These are phyloP conservation scores for Synanceia verrucosa DNA, from an alignment of 2,797 vertebrate species.

Conservation along the genomic window DNA sequence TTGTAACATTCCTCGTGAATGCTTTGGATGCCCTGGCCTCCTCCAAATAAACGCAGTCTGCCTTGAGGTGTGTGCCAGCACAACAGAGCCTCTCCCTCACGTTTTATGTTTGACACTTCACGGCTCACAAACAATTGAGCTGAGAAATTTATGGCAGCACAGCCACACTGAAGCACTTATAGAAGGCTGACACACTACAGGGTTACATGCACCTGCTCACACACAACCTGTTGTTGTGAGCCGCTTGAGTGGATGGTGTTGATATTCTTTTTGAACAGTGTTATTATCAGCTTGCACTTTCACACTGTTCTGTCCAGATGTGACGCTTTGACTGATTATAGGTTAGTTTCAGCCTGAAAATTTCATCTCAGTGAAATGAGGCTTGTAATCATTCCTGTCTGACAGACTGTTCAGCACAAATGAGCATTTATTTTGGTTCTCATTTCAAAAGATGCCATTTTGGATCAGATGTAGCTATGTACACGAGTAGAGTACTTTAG, in stretches of 20 bases:
- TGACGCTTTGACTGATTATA: not conserved
- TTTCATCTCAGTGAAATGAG: not conserved
- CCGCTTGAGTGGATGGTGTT: not conserved
- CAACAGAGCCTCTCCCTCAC: slow-evolving; percentile 22
- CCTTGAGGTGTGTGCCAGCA: slow-evolving; percentile 48
- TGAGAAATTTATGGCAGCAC: slow-evolving; percentile 26
- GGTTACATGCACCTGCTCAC: not conserved
- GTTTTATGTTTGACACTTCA: slow-evolving; percentile 41
- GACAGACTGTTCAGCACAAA: not conserved
- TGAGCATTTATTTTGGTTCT: not conserved
- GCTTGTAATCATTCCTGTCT: slow-evolving; percentile 1
- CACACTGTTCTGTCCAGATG: not conserved
- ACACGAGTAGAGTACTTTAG: not conserved
- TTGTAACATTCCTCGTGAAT: slow-evolving; percentile 17
- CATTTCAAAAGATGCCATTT: not conserved
- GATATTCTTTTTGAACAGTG: not conserved
- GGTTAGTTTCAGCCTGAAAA: slow-evolving; percentile 10
- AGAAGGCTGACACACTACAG: not conserved
- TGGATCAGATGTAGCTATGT: not conserved
- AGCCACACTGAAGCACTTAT: not conserved
- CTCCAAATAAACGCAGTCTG: slow-evolving; percentile 10
- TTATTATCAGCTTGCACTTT: slow-evolving; percentile 1
- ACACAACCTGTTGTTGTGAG: slow-evolving; percentile 16
- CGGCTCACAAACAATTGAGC: slow-evolving; percentile 22
- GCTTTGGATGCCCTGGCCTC: not conserved